Base-by-base conservation (phyloP, 2,113 vertebrate genomes). In the Sphyrna mokarran region DNA sequence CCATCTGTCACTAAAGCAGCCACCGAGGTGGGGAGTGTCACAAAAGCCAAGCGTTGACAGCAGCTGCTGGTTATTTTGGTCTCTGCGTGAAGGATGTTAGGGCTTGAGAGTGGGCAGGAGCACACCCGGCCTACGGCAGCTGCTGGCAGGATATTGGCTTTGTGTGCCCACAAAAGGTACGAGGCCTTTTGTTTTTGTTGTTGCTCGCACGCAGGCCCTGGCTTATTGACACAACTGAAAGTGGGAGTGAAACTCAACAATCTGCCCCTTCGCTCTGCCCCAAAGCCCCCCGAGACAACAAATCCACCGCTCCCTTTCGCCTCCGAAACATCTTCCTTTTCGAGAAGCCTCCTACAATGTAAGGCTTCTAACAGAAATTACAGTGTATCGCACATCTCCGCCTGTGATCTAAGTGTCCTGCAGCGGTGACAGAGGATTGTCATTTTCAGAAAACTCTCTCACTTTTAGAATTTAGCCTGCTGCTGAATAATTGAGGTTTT, bases 81-180 rank as follows among this genome's bases (percentile, higher is more conserved):
- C 40, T 26, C 26, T 61, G 23, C 7, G 54, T n/a, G 33, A 91
- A 63, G 61, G 89, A 18, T 68, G 89, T 20, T 20, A 37, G 18
- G 18, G 37, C 61, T 22, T 37, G 89, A 37, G 14, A 93, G 16
- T 22, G 14, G 20, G 33, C 86, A 89, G 89, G 89, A 66, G 61
- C 2, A 58, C 18, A 63, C 16, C 16, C 61, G 18, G 61, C 61
- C 89, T 37, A 18, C 89, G 18, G 89, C 89, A 66, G 61, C 89
- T 63, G 61, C 13, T 54, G 16, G n/a, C 89, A 93, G 16, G 89
- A 93, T 93, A 58, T 93, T 93, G 89, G 61, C 61, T 91, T 91
- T 91, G 58, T 91, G 58, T 89, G 2, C 54, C 18, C 48, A 0
- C n/a, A n/a, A n/a, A n/a, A n/a, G 33, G 33, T 23, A 14, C 22